A percentile compares a stretch with the other conserved stretches of the same genome.
These are phyloP conservation scores for Drepana falcataria DNA, from an alignment of 2,888 invertebrate genomes.

Conservation along the genomic window DNA sequence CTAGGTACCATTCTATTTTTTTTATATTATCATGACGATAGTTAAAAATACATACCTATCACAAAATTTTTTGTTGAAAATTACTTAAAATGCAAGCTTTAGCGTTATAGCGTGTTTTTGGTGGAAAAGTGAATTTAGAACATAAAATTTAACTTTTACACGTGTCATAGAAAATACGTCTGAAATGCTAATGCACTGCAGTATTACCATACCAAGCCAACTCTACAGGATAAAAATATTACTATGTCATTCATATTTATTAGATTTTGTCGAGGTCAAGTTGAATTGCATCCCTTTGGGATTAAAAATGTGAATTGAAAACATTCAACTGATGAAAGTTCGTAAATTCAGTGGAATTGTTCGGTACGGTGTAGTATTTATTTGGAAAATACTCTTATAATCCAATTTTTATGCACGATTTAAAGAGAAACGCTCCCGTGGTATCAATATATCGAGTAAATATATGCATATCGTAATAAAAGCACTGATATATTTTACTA, in stretches of 20 bases:
- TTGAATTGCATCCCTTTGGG: neutral
- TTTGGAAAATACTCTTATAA: no score
- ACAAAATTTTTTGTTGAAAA: no score
- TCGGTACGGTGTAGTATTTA: no score
- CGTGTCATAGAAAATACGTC: conserved; percentile 24
- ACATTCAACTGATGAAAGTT: neutral
- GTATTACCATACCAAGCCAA: conserved; percentile 17
- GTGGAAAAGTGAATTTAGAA: neutral
- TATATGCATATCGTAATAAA: no score
- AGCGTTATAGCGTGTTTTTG: neutral
- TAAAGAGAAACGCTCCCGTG: no score
- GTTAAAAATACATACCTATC: no score
- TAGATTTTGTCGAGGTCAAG: neutral
- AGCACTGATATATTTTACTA: no score
- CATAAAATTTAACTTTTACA: neutral
- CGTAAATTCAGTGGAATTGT: neutral
- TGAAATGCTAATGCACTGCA: conserved; percentile 21
- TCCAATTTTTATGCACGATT: no score
- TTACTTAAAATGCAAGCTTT: neutral
- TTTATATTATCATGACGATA: no score
- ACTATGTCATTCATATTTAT: neutral
- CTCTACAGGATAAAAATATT: neutral
- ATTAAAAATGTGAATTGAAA: neutral
- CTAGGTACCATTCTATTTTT: no score
- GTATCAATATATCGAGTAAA: no score